A percentile compares a stretch with the other conserved stretches of the same genome.
Conservation (phyloP, 2,888 invertebrate genomes). For the Cinara cedri region DNA sequence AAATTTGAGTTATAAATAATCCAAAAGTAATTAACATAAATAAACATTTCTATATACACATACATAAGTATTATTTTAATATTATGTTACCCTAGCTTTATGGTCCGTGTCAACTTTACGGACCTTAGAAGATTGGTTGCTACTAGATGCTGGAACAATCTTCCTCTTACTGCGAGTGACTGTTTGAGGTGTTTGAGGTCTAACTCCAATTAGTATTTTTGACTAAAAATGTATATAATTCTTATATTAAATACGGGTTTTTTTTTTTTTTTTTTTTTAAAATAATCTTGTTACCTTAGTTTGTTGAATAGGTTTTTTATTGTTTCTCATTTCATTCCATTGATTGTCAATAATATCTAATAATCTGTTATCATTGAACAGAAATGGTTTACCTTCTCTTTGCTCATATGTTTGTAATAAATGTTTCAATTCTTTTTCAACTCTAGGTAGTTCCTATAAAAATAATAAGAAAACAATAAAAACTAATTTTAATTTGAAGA, state of each 20-base stretch:
- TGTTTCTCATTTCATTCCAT: conserved; percentile 65
- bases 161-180: conserved; percentile 24
- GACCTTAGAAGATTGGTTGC: conserved; percentile 47
- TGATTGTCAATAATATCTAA: conserved; percentile 69
- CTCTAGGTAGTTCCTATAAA: conserved; percentile 71
- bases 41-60: conserved; percentile 20
- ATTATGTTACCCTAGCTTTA: conserved; percentile 52
- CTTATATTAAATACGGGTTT: neutral
- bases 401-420: conserved; percentile 68
- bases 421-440: conserved; percentile 71
- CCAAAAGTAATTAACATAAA: neutral
- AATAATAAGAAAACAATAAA: conserved; percentile 48
- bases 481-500: neutral
- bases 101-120: conserved; percentile 53
- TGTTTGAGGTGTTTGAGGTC: conserved; percentile 36
- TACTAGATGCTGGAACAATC: conserved; percentile 12
- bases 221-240: conserved; percentile 12
- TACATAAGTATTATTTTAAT: neutral
- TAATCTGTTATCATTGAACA: conserved; percentile 71
- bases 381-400: conserved; percentile 67
- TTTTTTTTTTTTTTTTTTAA: no score
- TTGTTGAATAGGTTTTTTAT: conserved; percentile 23
- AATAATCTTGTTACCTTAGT: conserved; percentile 13
- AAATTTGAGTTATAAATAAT: conserved; percentile 14
- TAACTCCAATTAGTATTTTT: conserved; percentile 8